Evolutionary conservation across 2,113 vertebrate genomes (phyloP), one percentile per base, ranked within the genome.

Genomic region (Tragulus kanchil): DNA sequence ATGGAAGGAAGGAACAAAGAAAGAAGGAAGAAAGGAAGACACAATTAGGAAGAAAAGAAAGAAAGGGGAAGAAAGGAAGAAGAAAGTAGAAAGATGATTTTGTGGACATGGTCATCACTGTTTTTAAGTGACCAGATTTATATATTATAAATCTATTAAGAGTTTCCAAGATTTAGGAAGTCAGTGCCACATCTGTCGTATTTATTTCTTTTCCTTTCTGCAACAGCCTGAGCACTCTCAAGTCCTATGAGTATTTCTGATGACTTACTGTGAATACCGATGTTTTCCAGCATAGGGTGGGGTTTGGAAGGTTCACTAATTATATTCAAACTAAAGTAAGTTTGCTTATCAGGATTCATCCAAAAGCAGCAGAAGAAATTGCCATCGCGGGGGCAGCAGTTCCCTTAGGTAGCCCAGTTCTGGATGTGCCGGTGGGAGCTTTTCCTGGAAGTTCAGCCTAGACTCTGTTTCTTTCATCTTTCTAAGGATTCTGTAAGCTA

Each of bases 241-340:
- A 61, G 61, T 71, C 82, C 61, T 65, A 84, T 86, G 50, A 82
- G 7, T 8, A 90, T 67, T 95, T 88, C 90, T 96, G 48, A 14
- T 96, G 92, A 88, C 14, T 73, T 52, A 28, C 10, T 77, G 3
- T 45, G 21, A 56, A 89, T 25, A 90, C 19, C 54, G 93, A 15
- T 85, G 56, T 75, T 85, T 83, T 61, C 73, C 75, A 83, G 73
- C 52, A 59, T 26, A 75, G 12, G 6, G 69, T 19, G 93, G 67
- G 28, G 23, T 94, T 96, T 96, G 73, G 88, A 96, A 96, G 23
- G 9, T 64, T 64, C 64, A 77, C 59, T 89, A 78, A 78, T 92
- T 84, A 94, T 56, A 93, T 36, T 86, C 75, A 93, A 94, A 96
- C 58, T 86, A 82, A 97, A 96, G 85, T 86, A 87, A 89, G 42